Base-by-base conservation (phyloP, 2,113 vertebrate genomes). In the Spheniscus mendiculus region DNA sequence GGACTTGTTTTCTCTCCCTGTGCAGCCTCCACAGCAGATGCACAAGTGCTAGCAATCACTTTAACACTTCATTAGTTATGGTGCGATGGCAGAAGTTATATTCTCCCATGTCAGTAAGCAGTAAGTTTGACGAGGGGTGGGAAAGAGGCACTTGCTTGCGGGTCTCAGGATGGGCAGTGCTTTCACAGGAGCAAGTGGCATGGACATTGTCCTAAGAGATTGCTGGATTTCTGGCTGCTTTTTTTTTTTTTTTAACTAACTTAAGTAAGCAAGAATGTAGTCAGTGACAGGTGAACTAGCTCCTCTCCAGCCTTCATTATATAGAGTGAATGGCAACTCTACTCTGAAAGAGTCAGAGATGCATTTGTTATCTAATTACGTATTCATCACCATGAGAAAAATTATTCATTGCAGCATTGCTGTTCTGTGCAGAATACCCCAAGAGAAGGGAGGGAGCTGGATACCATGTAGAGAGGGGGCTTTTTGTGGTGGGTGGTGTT, bases 31-130 rank as follows among this genome's bases (percentile, higher is more conserved):
- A 6, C 36, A 93, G 93, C 92, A 97, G 95, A 96, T 12, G 8
- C 82, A 83, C 63, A 67, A 97, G 96, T 13, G 16, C 96, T 36
- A 58, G 17, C 71, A 29, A 89, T 67, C 1, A 2, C 89, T 96
- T 96, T 91, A 97, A 94, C 92, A 92, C 94, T 92, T 97, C 97
- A 82, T 98, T 96, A 95, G 92, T 94, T 88, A 89, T 55, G 92
- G 83, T 71, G 81, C 2, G 10, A 87, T 94, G 94, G 92, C 95
- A 97, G 94, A 81, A 96, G 93, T 45, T 83, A 52, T 88, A 74
- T 53, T 97, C 91, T 96, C 90, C 80, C 91, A 58, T 5, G 2
- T 94, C 93, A 96, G 80, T 88, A 90, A 91, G 91, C 87, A 97
- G 84, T 91, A 89, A 93, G 56, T 95, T 73, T 63, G 87, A 92